These are phyloP conservation scores for Orchestia grillus DNA, from an alignment of 1,140 invertebrate species.

Conservation along the genomic window DNA sequence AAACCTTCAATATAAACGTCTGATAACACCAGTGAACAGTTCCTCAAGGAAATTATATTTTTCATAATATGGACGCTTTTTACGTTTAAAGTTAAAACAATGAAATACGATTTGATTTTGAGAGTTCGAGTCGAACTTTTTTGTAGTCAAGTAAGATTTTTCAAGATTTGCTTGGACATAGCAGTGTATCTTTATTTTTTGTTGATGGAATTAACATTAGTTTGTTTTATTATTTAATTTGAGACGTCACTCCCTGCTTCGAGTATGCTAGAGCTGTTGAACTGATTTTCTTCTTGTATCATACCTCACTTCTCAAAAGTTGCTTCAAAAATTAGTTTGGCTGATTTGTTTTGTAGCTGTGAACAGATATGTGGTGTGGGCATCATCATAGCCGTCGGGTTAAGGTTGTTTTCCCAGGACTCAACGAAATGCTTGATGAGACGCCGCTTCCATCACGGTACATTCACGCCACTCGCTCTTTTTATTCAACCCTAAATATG, in stretches of 20 bases:
- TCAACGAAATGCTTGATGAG: background rate
- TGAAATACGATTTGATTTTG: background rate
- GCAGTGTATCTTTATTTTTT: background rate
- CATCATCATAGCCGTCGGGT: background rate
- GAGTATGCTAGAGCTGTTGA: too few species aligned
- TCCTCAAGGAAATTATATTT: background rate
- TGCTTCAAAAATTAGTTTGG: background rate
- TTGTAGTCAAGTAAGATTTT: background rate
- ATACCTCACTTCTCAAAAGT: background rate
- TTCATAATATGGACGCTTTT: background rate
- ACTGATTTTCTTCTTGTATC: background rate
- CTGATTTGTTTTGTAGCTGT: background rate
- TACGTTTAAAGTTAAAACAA: background rate
- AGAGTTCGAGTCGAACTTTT: background rate
- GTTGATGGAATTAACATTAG: background rate
- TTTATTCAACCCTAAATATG: slow-evolving; percentile 22
- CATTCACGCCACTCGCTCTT: background rate
- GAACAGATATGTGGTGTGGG: background rate
- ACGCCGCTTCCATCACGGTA: background rate
- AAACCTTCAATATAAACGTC: background rate
- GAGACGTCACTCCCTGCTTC: too few species aligned
- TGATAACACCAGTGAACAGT: background rate
- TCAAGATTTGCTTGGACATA: background rate
- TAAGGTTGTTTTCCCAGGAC: background rate
- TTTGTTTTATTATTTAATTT: background rate